These are phyloP conservation scores for Cephus pygmeus DNA, from an alignment of 2,888 invertebrate species.

Conservation along the genomic window DNA sequence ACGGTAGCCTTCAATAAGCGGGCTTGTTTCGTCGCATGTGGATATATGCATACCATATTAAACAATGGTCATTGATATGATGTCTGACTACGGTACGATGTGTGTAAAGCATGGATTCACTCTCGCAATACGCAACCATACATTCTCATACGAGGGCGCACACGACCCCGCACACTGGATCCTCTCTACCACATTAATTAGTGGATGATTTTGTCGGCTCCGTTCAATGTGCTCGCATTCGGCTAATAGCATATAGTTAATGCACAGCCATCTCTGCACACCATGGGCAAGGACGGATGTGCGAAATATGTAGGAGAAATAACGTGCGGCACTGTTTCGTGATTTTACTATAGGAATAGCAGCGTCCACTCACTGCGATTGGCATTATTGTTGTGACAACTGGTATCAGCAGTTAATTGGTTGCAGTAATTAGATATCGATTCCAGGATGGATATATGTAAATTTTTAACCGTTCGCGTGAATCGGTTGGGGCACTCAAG, in stretches of 20 bases:
- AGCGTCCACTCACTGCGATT: neutral
- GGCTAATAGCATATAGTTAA: conserved; percentile 34
- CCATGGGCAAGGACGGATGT: neutral
- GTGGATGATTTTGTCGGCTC: conserved; percentile 41
- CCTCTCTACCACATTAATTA: conserved; percentile 38
- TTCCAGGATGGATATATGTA: neutral
- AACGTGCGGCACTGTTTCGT: neutral
- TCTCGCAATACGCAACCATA: conserved; percentile 13
- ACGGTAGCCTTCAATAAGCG: conserved; percentile 24
- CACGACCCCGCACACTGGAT: neutral
- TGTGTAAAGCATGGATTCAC: conserved; percentile 20
- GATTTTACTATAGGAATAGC: neutral
- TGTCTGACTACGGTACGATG: conserved; percentile 13
- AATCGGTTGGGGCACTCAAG: neutral
- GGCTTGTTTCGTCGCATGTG: conserved; percentile 14
- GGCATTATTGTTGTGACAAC: neutral
- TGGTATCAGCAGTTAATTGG: neutral
- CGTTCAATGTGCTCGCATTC: conserved; percentile 36
- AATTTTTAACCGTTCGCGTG: neutral
- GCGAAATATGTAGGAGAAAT: neutral
- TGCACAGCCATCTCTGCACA: neutral
- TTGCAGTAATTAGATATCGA: neutral
- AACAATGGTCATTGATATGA: conserved; percentile 25
- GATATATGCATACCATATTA: conserved; percentile 2
- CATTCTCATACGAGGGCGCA: conserved; percentile 15